Evolutionary conservation across 2,113 vertebrate species (phyloP).

Genomic region (Tenrec ecaudatus): DNA sequence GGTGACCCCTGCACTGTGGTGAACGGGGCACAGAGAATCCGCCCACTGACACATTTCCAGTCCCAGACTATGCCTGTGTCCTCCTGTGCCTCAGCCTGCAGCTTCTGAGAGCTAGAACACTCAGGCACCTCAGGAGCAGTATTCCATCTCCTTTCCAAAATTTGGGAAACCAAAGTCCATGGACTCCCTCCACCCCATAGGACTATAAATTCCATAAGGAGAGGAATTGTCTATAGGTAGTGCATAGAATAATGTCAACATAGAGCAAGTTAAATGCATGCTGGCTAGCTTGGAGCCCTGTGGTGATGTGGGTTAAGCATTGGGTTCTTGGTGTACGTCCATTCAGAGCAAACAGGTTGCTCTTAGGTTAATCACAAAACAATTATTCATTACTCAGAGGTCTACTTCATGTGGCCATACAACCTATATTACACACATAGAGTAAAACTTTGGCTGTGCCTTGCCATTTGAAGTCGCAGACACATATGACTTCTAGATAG

Average conservation of each 20-base stretch:
- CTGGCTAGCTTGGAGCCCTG: not conserved
- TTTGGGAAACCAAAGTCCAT: not conserved
- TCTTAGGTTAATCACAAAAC: conserved; percentile 10
- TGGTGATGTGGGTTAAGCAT: too few species aligned
- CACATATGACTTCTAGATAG: not conserved
- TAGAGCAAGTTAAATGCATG: not conserved
- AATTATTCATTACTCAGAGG: conserved; percentile 19
- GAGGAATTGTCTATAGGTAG: not conserved
- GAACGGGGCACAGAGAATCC: not conserved
- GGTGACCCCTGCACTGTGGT: not conserved
- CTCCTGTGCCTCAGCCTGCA: not conserved
- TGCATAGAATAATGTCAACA: not conserved
- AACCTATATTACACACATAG: not conserved
- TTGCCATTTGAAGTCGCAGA: not conserved
- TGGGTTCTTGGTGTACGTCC: too few species aligned
- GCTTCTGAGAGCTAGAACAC: not conserved
- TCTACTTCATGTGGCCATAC: conserved; percentile 36
- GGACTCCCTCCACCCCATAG: not conserved
- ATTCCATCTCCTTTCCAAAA: not conserved
- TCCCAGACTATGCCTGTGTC: not conserved
- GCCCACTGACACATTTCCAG: not conserved
- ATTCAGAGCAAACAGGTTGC: too few species aligned
- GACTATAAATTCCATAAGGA: not conserved
- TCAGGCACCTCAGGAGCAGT: not conserved
- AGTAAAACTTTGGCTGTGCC: not conserved